phyloP scores from a whole-genome alignment of 2,888 invertebrate species.

The Xylota segnis region DNA sequence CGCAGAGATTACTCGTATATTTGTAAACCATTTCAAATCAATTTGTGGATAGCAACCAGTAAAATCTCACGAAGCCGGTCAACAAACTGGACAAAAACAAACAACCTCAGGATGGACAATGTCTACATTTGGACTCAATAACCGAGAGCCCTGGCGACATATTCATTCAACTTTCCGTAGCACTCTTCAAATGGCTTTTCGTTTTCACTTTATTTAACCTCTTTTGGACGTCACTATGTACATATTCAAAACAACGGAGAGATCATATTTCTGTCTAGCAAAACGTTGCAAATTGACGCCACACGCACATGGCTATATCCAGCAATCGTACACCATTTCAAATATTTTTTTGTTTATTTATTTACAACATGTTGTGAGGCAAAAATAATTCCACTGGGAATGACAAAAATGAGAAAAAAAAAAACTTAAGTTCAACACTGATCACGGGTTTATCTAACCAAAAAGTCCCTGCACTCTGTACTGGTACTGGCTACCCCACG shows the following conservation, averaged over 20 bases:
- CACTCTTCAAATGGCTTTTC: not conserved
- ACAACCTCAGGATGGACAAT: not conserved
- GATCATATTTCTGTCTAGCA: constrained; percentile 24
- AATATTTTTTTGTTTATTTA: constrained; percentile 11
- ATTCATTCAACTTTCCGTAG: not conserved
- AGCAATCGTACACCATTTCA: too few relatives aligned
- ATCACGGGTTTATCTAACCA: not conserved
- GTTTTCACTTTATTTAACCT: not conserved
- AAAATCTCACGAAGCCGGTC: not conserved
- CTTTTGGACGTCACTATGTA: not conserved
- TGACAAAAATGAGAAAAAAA: not conserved
- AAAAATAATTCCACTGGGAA: not conserved
- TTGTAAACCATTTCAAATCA: not conserved
- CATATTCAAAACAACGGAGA: not conserved
- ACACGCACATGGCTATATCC: constrained; percentile 5
- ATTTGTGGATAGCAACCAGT: not conserved
- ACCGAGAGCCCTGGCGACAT: not conserved
- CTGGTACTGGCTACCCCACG: not conserved
- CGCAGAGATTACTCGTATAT: not conserved
- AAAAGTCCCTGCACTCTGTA: not conserved
- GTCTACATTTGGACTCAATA: not conserved
- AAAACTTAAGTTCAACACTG: not conserved
- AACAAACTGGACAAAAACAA: constrained; percentile 12
- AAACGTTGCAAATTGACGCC: constrained; percentile 15
- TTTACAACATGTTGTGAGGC: constrained; percentile 2